Conservation (phyloP, 2,888 invertebrate genomes). For the Panorpa germanica region DNA sequence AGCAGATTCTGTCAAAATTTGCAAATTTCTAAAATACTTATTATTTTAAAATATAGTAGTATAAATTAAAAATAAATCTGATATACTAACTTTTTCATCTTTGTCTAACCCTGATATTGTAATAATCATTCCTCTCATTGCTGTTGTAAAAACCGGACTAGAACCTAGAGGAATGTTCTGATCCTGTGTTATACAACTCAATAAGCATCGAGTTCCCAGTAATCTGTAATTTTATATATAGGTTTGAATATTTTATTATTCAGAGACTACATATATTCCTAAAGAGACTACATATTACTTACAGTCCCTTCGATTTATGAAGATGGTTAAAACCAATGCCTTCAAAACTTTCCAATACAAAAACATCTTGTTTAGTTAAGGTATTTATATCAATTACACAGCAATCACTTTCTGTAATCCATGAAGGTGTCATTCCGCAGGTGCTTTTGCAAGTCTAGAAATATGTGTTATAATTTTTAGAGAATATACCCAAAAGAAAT, state of each 20-base stretch:
- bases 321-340: conserved; percentile 51
- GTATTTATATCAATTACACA: conserved; percentile 32
- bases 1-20: conserved; percentile 7
- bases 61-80: conserved; percentile 8
- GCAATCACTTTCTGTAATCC: conserved; percentile 44
- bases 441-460: too few species aligned
- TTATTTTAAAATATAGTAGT: conserved; percentile 5
- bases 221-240: conserved; percentile 49
- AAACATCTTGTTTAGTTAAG: conserved; percentile 45
- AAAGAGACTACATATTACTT: conserved; percentile 23
- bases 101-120: conserved; percentile 41
- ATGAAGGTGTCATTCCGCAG: too few species aligned
- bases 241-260: background rate
- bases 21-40: conserved; percentile 4
- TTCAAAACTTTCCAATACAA: conserved; percentile 59
- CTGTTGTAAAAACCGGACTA: conserved; percentile 61
- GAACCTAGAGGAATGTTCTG: conserved; percentile 53
- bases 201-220: conserved; percentile 64
- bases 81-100: conserved; percentile 24
- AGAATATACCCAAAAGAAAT: too few species aligned
- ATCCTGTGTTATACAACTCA: conserved; percentile 50
- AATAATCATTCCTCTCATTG: conserved; percentile 55
- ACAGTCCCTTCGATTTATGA: conserved; percentile 44
- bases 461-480: too few species aligned
- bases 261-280: background rate